Conservation (phyloP, 2,797 vertebrate species). For the Staurois parvus region DNA sequence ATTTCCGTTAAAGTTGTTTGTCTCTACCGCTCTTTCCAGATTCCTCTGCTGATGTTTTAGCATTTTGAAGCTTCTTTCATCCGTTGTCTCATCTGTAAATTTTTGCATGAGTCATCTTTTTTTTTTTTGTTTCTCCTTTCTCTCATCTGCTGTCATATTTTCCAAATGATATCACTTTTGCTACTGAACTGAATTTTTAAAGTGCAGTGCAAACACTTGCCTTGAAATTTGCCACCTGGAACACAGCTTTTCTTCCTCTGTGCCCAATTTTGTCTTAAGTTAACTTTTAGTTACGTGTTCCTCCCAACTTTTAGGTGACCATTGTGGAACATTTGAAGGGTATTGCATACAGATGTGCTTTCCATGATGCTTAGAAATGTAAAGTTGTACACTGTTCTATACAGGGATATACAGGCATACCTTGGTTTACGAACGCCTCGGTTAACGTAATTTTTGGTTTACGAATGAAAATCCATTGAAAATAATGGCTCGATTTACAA, state of each 20-base stretch:
- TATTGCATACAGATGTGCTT: neutral
- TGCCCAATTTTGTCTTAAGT: slow-evolving; percentile 30
- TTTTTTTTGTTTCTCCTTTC: slow-evolving; percentile 12
- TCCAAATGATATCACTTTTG: slow-evolving; percentile 31
- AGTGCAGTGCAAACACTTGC: slow-evolving; percentile 9
- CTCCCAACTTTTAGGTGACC: neutral
- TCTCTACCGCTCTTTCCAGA: slow-evolving; percentile 29
- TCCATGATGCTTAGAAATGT: neutral
- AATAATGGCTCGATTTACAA: too few relatives aligned
- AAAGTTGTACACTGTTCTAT: neutral
- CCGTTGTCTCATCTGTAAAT: slow-evolving; percentile 35
- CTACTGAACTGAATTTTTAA: slow-evolving; percentile 39
- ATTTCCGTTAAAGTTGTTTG: slow-evolving; percentile 38
- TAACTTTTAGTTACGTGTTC: neutral
- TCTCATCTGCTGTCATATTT: slow-evolving; percentile 46
- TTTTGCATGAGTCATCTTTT: slow-evolving; percentile 42
- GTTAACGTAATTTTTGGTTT: too few relatives aligned
- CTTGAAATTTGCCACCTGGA: slow-evolving; percentile 39
- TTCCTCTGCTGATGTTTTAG: slow-evolving; percentile 34
- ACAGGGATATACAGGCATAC: too few relatives aligned
- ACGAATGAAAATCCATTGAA: too few relatives aligned
- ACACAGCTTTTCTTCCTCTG: slow-evolving; percentile 7
- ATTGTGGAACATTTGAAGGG: neutral
- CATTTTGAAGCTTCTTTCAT: slow-evolving; percentile 39
- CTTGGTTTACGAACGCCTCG: too few relatives aligned